Conservation (phyloP, 2,888 invertebrate species). For the Melangyna quadrimaculata region DNA sequence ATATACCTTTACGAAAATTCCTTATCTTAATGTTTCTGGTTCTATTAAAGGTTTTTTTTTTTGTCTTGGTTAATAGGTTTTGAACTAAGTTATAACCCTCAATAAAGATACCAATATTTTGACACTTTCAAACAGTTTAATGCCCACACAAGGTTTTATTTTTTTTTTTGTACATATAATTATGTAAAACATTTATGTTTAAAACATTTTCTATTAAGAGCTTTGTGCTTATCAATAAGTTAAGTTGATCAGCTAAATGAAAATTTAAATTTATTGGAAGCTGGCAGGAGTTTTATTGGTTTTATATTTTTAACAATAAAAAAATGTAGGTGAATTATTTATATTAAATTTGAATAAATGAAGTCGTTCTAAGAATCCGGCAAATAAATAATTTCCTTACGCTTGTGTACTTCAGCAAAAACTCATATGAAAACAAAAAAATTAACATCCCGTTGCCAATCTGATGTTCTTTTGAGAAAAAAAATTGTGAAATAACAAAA, state of each 20-base stretch:
- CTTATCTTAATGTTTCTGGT: conserved; percentile 34
- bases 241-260: conserved; percentile 15
- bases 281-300: conserved; percentile 19
- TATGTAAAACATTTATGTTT: conserved; percentile 7
- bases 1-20: neutral
- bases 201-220: conserved; percentile 30
- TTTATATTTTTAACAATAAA: neutral
- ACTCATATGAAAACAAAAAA: no score
- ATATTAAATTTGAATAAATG: neutral
- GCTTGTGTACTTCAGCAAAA: no score
- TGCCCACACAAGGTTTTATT: conserved; percentile 16
- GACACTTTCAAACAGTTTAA: conserved; percentile 25
- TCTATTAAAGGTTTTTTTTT: conserved; percentile 7
- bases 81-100: conserved; percentile 20
- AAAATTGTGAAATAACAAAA: no score
- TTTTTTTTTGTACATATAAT: neutral
- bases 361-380: neutral
- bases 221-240: conserved; percentile 14
- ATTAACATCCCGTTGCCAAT: no score
- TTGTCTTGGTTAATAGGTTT: conserved; percentile 9
- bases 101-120: conserved; percentile 35
- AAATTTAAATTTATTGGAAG: conserved; percentile 21
- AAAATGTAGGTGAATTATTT: conserved; percentile 1
- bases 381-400: no score
- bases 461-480: no score